phyloP scores from a whole-genome alignment of 2,888 invertebrate genomes.

The Cephus pulcher region DNA sequence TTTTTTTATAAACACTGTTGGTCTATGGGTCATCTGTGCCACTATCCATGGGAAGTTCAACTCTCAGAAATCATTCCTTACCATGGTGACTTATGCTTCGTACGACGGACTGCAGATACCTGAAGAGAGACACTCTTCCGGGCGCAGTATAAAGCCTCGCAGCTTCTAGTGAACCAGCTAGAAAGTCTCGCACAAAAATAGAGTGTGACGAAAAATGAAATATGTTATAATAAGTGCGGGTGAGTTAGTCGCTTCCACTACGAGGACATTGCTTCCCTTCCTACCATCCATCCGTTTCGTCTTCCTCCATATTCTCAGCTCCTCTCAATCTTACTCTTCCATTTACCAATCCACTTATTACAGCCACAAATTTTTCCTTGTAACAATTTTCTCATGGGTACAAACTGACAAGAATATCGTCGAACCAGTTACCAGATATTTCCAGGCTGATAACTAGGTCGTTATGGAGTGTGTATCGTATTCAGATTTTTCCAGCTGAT shows the following conservation, averaged over 20 bases:
- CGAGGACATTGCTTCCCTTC: constrained; percentile 1
- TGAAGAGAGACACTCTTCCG: constrained; percentile 52
- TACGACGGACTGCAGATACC: constrained; percentile 58
- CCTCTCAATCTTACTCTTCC: neutral
- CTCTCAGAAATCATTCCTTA: constrained; percentile 38
- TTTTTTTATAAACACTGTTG: neutral
- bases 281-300: constrained; percentile 19
- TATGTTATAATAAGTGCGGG: constrained; percentile 60
- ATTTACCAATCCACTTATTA: neutral
- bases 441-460: constrained; percentile 42
- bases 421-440: constrained; percentile 52
- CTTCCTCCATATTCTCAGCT: neutral
- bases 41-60: neutral
- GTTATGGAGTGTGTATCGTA: neutral
- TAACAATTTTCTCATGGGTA: neutral
- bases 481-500: neutral
- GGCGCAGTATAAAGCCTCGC: constrained; percentile 59
- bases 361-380: neutral
- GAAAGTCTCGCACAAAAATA: constrained; percentile 62
- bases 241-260: constrained; percentile 17
- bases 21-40: neutral
- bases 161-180: constrained; percentile 60
- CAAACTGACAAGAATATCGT: neutral
- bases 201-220: constrained; percentile 64
- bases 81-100: constrained; percentile 55